Conservation (phyloP, 2,113 vertebrate genomes). For the Cyrtonyx montezumae region DNA sequence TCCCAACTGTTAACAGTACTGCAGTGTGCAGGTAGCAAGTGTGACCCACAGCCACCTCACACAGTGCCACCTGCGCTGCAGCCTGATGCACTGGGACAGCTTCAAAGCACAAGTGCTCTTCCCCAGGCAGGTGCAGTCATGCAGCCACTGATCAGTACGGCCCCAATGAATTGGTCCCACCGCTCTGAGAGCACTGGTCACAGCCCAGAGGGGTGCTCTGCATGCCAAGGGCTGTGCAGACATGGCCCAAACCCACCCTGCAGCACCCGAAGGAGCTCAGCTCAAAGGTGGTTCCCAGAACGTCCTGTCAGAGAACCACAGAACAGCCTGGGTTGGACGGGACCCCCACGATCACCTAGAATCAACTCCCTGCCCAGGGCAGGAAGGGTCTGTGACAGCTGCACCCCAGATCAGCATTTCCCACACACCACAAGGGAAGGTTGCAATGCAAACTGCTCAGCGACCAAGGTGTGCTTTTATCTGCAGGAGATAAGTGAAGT, state of each 20-base stretch:
- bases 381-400: not conserved
- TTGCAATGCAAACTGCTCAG: not conserved
- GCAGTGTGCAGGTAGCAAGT: not conserved
- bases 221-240: not conserved
- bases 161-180: not conserved
- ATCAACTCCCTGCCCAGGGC: too few relatives aligned
- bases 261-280: not conserved
- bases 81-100: fast-evolving
- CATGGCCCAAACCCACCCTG: not conserved
- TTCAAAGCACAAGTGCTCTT: not conserved
- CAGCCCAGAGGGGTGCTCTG: not conserved
- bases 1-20: not conserved
- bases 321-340: too few relatives aligned
- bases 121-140: not conserved
- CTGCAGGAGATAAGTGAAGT: not conserved
- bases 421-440: not conserved
- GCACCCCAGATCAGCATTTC: not conserved
- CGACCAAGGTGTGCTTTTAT: not conserved
- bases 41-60: not conserved
- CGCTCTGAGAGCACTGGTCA: not conserved
- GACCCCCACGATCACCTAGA: too few relatives aligned
- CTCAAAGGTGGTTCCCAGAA: not conserved
- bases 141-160: fast-evolving
- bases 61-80: not conserved
- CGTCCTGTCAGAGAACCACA: not conserved